Evolutionary conservation across 2,113 vertebrate species (phyloP).

Genomic region (Coryphaenoides rupestris): DNA sequence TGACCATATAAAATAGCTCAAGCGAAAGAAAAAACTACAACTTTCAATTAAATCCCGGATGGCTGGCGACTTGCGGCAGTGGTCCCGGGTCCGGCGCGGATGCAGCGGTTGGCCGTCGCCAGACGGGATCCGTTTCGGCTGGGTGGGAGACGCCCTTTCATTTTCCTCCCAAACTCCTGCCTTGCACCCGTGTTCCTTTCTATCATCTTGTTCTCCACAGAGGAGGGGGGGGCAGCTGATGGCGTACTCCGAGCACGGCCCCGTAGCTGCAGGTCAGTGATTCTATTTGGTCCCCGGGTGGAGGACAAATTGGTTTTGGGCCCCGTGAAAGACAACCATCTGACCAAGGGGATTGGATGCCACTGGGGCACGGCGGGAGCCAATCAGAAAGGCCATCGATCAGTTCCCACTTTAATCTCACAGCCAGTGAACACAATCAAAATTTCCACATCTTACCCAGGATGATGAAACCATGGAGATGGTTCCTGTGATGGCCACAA

Average conservation of each 20-base stretch:
- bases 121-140: too few relatives aligned
- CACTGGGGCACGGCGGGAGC: slow-evolving; percentile 46
- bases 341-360: slow-evolving; percentile 54
- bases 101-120: too few relatives aligned
- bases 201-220: slow-evolving; percentile 4
- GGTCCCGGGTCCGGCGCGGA: too few relatives aligned
- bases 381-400: slow-evolving; percentile 68
- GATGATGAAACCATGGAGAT: slow-evolving; percentile 25
- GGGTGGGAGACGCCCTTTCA: too few relatives aligned
- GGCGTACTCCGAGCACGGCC: slow-evolving; percentile 45
- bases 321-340: slow-evolving; percentile 44
- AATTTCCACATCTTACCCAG: slow-evolving; percentile 51
- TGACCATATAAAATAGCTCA: too few relatives aligned
- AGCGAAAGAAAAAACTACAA: too few relatives aligned
- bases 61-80: too few relatives aligned
- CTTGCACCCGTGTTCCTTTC: too few relatives aligned
- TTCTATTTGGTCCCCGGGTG: slow-evolving; percentile 55
- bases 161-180: too few relatives aligned
- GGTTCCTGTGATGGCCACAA: too few relatives aligned
- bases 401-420: slow-evolving; percentile 64
- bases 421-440: slow-evolving; percentile 68
- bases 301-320: slow-evolving; percentile 65
- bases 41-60: too few relatives aligned
- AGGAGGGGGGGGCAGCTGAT: slow-evolving; percentile 19
- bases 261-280: slow-evolving; percentile 58